Base-by-base conservation (phyloP, 30 jellyfish, hydroid and myxozoan genomes). In the Nemopilema nomurai region DNA sequence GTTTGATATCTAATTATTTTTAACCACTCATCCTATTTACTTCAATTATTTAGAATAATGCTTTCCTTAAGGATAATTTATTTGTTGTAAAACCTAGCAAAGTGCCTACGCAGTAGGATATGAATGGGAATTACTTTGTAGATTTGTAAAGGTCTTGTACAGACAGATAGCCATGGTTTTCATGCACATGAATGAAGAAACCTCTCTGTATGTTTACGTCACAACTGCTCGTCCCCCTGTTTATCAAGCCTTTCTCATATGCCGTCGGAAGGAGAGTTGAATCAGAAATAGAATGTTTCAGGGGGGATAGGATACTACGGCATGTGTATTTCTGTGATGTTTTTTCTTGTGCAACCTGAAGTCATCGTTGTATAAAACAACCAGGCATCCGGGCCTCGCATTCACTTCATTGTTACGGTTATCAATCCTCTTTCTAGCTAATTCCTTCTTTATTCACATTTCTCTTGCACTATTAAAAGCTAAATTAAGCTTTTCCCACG, bases 401-500 rank as follows among this genome's bases (percentile, higher is more conserved):
- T 31, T 71, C 65, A 26, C 57, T 20, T 71, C 28, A 31, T 77
- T 64, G 76, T 77, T 66, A 29, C 65, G 24, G 7, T 31, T 53
- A 53, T 62, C 63, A 69, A 64, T 66, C 86, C 78, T 33, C 87
- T 77, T 66, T 77, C 65, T 62, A 67, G 87, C 26, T 31, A 62
- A 68, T 69, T 27, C 69, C 87, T 77, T 63, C 29, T 77, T 77
- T 67, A 62, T 28, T n/a, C 71, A 3, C 62, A 69, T 77, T 73
- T 30, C 69, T 41, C 83, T 73, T 73, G 49, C 41, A 73, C 52
- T 0, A 73, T 73, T 73, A 0, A n/a, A 32, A 77, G 28, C 76
- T 66, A 62, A 19, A 77, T 66, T 27, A 49, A 62, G 67, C 87
- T 64, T 77, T 77, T 77, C 87, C 87, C 87, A 77, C 87, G 87